Conservation (phyloP, 2,888 invertebrate genomes). For the Isoperla grammatica region DNA sequence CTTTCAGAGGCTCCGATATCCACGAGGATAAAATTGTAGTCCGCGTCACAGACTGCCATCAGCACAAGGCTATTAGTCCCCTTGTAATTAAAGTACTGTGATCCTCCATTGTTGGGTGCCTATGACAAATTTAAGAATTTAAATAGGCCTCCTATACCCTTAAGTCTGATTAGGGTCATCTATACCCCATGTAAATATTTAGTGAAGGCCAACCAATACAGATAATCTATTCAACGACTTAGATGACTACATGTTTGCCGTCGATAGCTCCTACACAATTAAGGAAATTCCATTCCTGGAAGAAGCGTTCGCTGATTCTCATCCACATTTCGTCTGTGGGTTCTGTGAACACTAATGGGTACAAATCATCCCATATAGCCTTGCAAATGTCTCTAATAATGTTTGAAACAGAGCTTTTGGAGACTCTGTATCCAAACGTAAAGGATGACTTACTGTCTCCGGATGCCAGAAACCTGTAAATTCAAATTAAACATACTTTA, state of each 20-base stretch:
- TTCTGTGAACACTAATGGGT: background rate
- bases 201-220: too few species aligned
- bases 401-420: background rate
- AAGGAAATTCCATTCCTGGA: constrained; percentile 29
- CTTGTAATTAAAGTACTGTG: constrained; percentile 3
- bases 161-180: too few species aligned
- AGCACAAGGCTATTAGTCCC: constrained; percentile 30
- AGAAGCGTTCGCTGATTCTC: constrained; percentile 26
- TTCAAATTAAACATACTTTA: too few species aligned
- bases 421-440: constrained; percentile 3
- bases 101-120: background rate
- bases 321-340: constrained; percentile 29
- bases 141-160: too few species aligned
- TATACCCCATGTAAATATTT: too few species aligned
- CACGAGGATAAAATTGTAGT: constrained; percentile 28
- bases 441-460: background rate
- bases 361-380: constrained; percentile 3
- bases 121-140: background rate
- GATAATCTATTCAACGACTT: too few species aligned
- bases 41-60: constrained; percentile 31
- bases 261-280: constrained; percentile 32
- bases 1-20: background rate
- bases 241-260: constrained; percentile 28
- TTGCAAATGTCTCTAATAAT: constrained; percentile 1
- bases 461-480: constrained; percentile 5